Percentiles rank a stretch among this genome's conserved stretches.
Evolutionary conservation across 1,140 invertebrate species (phyloP).

Genomic region (Lanistes nyassanus): DNA sequence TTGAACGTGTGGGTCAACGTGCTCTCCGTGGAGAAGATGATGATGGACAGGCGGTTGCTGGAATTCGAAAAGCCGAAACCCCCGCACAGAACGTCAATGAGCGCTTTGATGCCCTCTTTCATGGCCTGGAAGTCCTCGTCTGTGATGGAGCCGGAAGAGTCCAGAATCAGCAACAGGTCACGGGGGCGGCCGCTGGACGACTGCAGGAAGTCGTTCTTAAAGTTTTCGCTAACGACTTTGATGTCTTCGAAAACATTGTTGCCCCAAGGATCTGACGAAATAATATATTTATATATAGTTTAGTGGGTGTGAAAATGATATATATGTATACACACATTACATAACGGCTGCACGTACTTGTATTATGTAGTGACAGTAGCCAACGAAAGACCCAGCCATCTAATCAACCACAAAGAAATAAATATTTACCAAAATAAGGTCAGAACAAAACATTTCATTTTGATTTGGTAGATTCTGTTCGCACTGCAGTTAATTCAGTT

Average conservation of each 20-base stretch:
- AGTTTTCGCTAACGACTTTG: background rate
- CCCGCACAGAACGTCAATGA: conserved; percentile 7
- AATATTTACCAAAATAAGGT: too few relatives aligned
- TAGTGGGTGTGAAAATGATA: too few relatives aligned
- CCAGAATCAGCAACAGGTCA: background rate
- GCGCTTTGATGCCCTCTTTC: background rate
- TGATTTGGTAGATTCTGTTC: too few relatives aligned
- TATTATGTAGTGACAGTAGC: too few relatives aligned
- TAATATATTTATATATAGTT: too few relatives aligned
- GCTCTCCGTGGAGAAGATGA: conserved; percentile 3
- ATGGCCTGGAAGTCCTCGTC: conserved; percentile 4
- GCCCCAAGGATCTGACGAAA: too few relatives aligned
- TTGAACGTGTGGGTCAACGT: background rate
- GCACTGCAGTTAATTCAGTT: too few relatives aligned
- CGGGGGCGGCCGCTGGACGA: background rate
- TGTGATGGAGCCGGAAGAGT: conserved; percentile 3
- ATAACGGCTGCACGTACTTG: too few relatives aligned
- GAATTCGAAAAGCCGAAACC: background rate
- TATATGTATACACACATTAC: too few relatives aligned
- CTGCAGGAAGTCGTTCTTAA: conserved; percentile 12
- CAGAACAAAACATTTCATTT: too few relatives aligned
- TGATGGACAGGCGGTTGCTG: conserved; percentile 8
- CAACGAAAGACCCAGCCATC: too few relatives aligned
- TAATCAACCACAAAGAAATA: too few relatives aligned
- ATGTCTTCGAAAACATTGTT: conserved; percentile 3